Percentiles rank a stretch among this genome's conserved stretches.
Conservation (phyloP, 2,888 invertebrate species). For the Lochmaea crataegi region DNA sequence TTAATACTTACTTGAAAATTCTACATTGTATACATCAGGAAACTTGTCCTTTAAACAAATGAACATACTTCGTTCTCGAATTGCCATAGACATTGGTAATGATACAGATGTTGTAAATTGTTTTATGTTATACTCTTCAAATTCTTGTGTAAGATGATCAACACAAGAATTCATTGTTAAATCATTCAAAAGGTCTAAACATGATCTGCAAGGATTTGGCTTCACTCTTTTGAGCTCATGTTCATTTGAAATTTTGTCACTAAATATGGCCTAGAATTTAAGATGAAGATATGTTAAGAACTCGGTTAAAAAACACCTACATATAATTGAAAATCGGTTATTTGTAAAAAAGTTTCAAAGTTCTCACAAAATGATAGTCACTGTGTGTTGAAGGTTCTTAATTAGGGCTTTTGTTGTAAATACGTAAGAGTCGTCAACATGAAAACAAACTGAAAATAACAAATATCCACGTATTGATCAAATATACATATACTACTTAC, state of each 20-base stretch:
- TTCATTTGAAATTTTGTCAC: constrained; percentile 9
- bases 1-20: constrained; percentile 20
- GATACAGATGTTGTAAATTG: constrained; percentile 78
- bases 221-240: constrained; percentile 65
- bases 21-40: constrained; percentile 64
- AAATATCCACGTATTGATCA: not conserved
- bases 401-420: too few relatives aligned
- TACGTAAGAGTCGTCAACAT: too few relatives aligned
- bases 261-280: constrained; percentile 24
- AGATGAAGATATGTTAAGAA: not conserved
- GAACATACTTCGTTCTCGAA: constrained; percentile 76
- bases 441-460: not conserved
- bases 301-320: too few relatives aligned
- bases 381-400: too few relatives aligned
- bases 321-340: not conserved
- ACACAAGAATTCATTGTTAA: constrained; percentile 67
- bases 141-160: constrained; percentile 67
- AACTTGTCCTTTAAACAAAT: constrained; percentile 70
- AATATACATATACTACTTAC: not conserved
- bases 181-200: constrained; percentile 78
- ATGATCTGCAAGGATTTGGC: constrained; percentile 73
- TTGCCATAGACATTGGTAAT: constrained; percentile 74
- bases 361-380: too few relatives aligned
- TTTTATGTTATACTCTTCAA: constrained; percentile 71
- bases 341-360: too few relatives aligned